Percentiles rank a stretch among this genome's conserved stretches.
These are phyloP conservation scores for Eupelmus urozonus DNA, from an alignment of 2,888 invertebrate species.

Conservation along the genomic window DNA sequence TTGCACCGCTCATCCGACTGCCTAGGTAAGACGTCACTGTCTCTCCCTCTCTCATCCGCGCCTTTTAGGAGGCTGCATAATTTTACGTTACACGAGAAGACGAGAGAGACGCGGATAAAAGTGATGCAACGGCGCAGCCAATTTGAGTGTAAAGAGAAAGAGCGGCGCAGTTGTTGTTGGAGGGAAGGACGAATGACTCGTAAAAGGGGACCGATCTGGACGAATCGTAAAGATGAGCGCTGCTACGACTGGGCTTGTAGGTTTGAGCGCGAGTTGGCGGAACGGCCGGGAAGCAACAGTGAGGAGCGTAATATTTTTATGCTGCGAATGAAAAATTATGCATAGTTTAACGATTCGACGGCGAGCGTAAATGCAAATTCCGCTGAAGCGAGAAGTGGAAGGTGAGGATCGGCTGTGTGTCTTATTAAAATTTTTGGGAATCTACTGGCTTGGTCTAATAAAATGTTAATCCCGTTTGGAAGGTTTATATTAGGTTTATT, in stretches of 20 bases:
- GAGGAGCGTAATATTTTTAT: no score
- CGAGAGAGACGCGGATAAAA: constrained; percentile 32
- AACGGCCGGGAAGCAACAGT: no score
- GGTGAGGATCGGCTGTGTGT: no score
- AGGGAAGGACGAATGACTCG: constrained; percentile 41
- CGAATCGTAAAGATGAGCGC: constrained; percentile 45
- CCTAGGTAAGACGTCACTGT: neutral
- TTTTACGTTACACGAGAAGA: constrained; percentile 5
- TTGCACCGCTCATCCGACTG: constrained; percentile 20
- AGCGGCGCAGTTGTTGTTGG: neutral
- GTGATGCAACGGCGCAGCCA: neutral
- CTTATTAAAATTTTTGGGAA: no score
- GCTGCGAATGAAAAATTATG: no score
- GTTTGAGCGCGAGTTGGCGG: no score
- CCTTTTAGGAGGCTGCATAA: constrained; percentile 32
- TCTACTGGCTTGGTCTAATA: no score
- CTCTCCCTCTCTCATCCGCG: neutral
- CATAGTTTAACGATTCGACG: no score
- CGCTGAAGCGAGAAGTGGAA: no score
- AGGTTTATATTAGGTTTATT: no score
- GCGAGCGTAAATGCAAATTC: no score
- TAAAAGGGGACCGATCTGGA: constrained; percentile 46
- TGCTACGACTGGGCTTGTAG: neutral
- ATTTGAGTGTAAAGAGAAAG: constrained; percentile 21
- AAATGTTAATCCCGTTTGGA: no score